Conservation (phyloP, 2,888 invertebrate genomes). For the Julus scandinavius region DNA sequence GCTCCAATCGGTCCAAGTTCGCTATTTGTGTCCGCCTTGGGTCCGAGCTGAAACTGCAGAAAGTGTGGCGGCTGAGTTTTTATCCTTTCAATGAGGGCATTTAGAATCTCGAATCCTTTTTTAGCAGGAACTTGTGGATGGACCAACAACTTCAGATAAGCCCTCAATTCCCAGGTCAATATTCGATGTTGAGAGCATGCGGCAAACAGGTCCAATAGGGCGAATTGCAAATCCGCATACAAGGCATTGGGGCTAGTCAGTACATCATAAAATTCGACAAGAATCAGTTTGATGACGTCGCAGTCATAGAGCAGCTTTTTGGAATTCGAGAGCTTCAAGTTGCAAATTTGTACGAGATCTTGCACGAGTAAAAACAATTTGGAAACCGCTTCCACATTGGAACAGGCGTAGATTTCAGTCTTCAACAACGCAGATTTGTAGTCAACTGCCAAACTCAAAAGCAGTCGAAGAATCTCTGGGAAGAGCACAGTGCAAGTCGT, state of each 20-base stretch:
- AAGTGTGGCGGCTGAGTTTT: neutral
- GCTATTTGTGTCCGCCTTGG: neutral
- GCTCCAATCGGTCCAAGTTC: too few species aligned
- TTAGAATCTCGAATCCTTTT: neutral
- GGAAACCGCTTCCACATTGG: neutral
- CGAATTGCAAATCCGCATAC: neutral
- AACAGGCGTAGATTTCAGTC: neutral
- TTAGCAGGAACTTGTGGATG: neutral
- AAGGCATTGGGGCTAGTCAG: neutral
- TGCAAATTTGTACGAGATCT: constrained; percentile 12
- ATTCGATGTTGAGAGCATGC: neutral
- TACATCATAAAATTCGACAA: constrained; percentile 30
- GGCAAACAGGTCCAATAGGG: constrained; percentile 37
- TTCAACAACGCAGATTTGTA: constrained; percentile 12
- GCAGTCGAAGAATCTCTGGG: constrained; percentile 31
- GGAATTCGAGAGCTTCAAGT: neutral
- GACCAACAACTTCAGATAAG: constrained; percentile 36
- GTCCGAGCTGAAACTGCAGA: neutral
- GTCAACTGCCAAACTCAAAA: neutral
- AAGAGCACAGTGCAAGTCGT: neutral
- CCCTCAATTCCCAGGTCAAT: constrained; percentile 3
- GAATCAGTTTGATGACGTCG: neutral
- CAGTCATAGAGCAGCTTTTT: constrained; percentile 33
- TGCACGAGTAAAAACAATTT: neutral
- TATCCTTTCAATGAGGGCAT: neutral